Conservation (phyloP, 2,113 vertebrate species). For the Microtus oregoni region DNA sequence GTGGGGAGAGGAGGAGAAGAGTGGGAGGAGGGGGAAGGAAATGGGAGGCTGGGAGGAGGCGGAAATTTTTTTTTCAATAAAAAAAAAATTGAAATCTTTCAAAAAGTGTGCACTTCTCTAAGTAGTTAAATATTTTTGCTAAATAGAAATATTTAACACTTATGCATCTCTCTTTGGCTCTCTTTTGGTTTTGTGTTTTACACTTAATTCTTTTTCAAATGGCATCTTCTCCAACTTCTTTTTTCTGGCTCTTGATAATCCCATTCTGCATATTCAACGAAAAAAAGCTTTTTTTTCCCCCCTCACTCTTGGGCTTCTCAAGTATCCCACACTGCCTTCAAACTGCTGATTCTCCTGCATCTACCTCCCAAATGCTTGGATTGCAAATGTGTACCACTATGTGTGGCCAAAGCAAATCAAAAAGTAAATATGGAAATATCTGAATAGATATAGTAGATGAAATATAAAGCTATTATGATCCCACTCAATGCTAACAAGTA, state of each 20-base stretch:
- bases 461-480: slow-evolving; percentile 28
- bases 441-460: neutral
- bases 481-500: neutral
- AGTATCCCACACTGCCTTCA: neutral
- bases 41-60: too few species aligned
- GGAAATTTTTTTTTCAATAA: too few species aligned
- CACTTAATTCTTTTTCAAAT: slow-evolving; percentile 13
- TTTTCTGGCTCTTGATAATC: neutral
- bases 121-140: neutral
- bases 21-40: too few species aligned
- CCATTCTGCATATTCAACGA: neutral
- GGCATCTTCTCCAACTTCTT: neutral
- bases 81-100: neutral
- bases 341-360: neutral
- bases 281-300: neutral
- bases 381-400: neutral
- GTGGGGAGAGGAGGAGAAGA: too few species aligned
- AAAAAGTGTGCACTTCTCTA: neutral
- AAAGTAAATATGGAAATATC: neutral
- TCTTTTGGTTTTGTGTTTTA: neutral
- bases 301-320: neutral
- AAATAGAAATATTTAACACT: neutral
- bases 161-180: neutral
- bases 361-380: neutral
- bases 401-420: neutral